phyloP scores from a whole-genome alignment of 2,888 invertebrate genomes.

The Dromius quadrimaculatus region DNA sequence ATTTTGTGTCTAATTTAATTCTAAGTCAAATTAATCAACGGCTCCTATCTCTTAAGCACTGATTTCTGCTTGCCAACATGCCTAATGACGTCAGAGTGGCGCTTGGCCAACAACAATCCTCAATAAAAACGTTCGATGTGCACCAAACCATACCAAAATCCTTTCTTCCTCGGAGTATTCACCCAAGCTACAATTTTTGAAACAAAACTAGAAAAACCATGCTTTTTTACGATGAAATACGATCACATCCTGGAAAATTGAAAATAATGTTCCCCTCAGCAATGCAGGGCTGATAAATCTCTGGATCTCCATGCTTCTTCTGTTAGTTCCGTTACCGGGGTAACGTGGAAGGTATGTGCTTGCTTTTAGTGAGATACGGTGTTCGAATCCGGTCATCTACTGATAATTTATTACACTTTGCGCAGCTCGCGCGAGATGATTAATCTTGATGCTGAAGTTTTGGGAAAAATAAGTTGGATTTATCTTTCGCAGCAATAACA shows the following conservation, averaged over 20 bases:
- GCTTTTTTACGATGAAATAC: slow-evolving; percentile 41
- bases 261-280: slow-evolving; percentile 42
- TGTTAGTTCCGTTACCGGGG: neutral
- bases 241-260: slow-evolving; percentile 32
- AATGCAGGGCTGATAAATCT: slow-evolving; percentile 29
- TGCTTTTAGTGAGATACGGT: neutral
- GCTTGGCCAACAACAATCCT: too few species aligned
- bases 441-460: neutral
- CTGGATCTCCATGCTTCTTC: slow-evolving; percentile 7
- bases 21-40: too few species aligned
- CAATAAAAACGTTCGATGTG: too few species aligned
- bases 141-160: slow-evolving; percentile 5
- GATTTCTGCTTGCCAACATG: too few species aligned
- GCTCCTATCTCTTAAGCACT: too few species aligned
- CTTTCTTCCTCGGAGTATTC: slow-evolving; percentile 4
- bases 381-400: neutral
- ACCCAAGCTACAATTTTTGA: neutral
- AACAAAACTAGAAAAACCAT: slow-evolving; percentile 31
- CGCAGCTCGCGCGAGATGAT: neutral
- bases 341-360: neutral
- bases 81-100: too few species aligned
- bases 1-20: too few species aligned
- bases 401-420: slow-evolving; percentile 17
- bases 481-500: too few species aligned
- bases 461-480: neutral